Evolutionary conservation across 1,140 invertebrate species (phyloP).

Genomic region (Drosophila asahinai): DNA sequence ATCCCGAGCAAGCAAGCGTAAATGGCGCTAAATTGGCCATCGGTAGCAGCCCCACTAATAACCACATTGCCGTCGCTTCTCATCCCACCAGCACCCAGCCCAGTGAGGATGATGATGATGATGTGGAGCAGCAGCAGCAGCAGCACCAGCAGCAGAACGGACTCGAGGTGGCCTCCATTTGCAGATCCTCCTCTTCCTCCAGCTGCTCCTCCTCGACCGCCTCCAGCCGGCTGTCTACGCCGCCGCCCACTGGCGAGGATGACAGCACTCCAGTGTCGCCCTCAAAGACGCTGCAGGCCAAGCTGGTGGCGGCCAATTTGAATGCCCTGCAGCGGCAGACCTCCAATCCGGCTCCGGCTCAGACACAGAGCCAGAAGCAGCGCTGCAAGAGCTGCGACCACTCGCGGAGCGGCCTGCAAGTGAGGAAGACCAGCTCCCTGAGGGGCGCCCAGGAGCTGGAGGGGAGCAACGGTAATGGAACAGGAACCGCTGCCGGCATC

Average conservation of each 20-base stretch:
- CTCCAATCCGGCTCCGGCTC: background rate
- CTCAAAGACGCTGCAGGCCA: conserved; percentile 66
- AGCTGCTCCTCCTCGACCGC: conserved; percentile 63
- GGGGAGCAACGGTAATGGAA: conserved; percentile 12
- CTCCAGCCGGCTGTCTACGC: conserved; percentile 77
- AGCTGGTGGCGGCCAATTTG: conserved; percentile 70
- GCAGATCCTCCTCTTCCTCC: conserved; percentile 23
- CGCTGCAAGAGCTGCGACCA: conserved; percentile 69
- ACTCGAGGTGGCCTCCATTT: conserved; percentile 42
- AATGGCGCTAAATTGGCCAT: conserved; percentile 65
- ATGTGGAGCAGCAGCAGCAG: conserved; percentile 21
- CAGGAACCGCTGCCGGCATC: conserved; percentile 17
- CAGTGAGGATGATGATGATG: conserved; percentile 60
- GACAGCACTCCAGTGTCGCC: conserved; percentile 79
- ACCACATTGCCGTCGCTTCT: conserved; percentile 76
- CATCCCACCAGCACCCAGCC: conserved; percentile 73
- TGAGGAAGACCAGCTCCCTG: conserved; percentile 77
- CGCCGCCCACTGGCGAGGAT: conserved; percentile 79
- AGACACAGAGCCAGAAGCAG: conserved; percentile 13
- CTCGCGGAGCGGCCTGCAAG: conserved; percentile 54
- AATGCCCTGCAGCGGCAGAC: conserved; percentile 56
- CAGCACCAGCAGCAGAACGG: conserved; percentile 26
- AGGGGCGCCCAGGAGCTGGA: conserved; percentile 69
- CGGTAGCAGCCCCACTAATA: conserved; percentile 64
- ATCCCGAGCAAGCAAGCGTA: conserved; percentile 59